These are phyloP conservation scores for Triops cancriformis DNA, from an alignment of 1,140 invertebrate genomes.

Conservation along the genomic window DNA sequence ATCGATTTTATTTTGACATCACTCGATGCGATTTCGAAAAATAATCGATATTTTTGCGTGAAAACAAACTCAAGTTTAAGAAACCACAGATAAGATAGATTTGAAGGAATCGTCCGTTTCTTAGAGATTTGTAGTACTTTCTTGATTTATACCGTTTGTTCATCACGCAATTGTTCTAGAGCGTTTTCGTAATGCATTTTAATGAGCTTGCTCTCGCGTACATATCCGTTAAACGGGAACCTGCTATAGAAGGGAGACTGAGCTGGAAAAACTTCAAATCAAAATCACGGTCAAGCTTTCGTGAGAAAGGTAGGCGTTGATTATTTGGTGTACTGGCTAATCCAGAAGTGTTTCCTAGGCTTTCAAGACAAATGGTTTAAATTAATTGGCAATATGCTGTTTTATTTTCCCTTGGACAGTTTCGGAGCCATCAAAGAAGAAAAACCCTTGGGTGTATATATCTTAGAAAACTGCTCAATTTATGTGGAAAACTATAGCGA, in stretches of 20 bases:
- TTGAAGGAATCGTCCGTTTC: background rate
- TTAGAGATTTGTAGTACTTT: background rate
- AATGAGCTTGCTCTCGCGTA: background rate
- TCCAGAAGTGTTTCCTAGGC: background rate
- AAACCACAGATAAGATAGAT: background rate
- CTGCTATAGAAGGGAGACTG: background rate
- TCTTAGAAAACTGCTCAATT: conserved; percentile 26
- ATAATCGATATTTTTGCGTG: background rate
- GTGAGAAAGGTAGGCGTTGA: background rate
- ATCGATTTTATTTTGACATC: background rate
- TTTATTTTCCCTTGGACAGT: conserved; percentile 23
- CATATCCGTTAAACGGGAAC: background rate
- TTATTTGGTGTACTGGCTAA: background rate
- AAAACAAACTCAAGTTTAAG: background rate
- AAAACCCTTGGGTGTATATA: conserved; percentile 21
- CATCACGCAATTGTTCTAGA: background rate
- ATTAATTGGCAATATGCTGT: conserved; percentile 25
- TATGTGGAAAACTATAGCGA: conserved; percentile 12
- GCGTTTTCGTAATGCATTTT: background rate
- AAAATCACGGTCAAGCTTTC: background rate
- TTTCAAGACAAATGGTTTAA: conserved; percentile 25
- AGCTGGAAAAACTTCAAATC: background rate
- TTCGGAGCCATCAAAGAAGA: conserved; percentile 27
- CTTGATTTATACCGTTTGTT: too few relatives aligned
- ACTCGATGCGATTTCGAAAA: background rate